phyloP scores from a whole-genome alignment of 2,113 vertebrate genomes.

The Spea bombifrons region DNA sequence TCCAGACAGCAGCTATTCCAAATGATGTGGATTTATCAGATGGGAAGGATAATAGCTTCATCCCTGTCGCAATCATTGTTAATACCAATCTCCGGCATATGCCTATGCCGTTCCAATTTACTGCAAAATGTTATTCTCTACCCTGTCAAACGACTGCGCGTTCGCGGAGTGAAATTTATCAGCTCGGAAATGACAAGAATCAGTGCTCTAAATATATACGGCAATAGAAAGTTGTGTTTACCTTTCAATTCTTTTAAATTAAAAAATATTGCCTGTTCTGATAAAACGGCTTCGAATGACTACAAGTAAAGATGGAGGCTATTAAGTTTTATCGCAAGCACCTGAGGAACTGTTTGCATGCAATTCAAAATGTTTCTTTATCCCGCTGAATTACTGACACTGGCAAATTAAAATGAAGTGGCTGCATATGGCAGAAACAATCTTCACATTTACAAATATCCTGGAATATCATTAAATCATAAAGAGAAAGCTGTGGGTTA shows the following conservation, averaged over 20 bases:
- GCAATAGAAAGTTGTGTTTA: constrained; percentile 67
- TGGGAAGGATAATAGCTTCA: constrained; percentile 81
- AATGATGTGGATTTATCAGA: constrained; percentile 74
- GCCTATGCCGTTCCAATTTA: constrained; percentile 70
- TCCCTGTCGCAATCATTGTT: constrained; percentile 90
- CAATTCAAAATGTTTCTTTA: constrained; percentile 71
- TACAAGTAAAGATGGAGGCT: constrained; percentile 78
- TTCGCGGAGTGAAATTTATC: constrained; percentile 78
- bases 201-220: constrained; percentile 70
- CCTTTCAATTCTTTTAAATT: constrained; percentile 78
- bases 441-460: constrained; percentile 80
- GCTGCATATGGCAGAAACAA: constrained; percentile 79
- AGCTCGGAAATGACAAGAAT: constrained; percentile 76
- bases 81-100: constrained; percentile 77
- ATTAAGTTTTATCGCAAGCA: constrained; percentile 79
- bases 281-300: constrained; percentile 80
- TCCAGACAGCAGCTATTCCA: constrained; percentile 58
- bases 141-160: constrained; percentile 71
- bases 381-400: constrained; percentile 80
- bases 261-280: constrained; percentile 82
- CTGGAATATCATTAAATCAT: constrained; percentile 81
- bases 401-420: constrained; percentile 87
- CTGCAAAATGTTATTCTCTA: constrained; percentile 68
- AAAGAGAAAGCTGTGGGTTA: constrained; percentile 73
- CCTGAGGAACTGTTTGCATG: constrained; percentile 76